Evolutionary conservation across 2,113 vertebrate species (phyloP).

Genomic region (Panthera tigris): DNA sequence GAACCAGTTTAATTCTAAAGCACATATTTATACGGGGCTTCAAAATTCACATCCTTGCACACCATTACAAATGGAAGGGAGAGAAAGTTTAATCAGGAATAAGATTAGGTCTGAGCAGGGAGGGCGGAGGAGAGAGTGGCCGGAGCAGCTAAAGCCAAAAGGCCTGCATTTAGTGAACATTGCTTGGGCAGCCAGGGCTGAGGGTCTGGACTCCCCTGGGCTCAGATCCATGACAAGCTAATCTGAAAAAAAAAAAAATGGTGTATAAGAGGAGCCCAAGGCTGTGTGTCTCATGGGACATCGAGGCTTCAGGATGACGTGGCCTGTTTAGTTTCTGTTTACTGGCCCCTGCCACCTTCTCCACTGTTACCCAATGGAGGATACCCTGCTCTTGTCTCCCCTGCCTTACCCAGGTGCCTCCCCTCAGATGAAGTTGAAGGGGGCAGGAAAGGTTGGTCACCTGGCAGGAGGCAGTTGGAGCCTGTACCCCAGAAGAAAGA

Average conservation of each 20-base stretch:
- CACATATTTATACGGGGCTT: conserved; percentile 81
- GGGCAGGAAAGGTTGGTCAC: too few relatives aligned
- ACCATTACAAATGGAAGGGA: conserved; percentile 78
- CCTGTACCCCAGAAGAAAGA: background rate
- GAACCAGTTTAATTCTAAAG: conserved; percentile 84
- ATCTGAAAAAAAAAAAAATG: background rate
- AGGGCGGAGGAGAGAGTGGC: background rate
- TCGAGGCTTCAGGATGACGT: background rate
- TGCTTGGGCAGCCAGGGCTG: background rate
- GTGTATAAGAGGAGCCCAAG: background rate
- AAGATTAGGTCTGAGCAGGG: conserved; percentile 77
- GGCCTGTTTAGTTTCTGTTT: background rate
- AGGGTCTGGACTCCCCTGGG: conserved; percentile 15
- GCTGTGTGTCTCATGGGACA: background rate
- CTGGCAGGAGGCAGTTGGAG: background rate
- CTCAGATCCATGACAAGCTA: background rate
- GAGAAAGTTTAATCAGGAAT: conserved; percentile 81
- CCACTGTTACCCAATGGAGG: too few relatives aligned
- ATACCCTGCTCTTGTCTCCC: background rate
- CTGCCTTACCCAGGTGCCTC: background rate
- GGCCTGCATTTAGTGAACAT: conserved; percentile 40
- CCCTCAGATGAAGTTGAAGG: background rate
- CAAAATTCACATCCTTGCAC: conserved; percentile 64
- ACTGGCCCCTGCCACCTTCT: background rate
- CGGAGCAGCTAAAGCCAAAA: conserved; percentile 58